A percentile compares a stretch with the other conserved stretches of the same genome.
Evolutionary conservation across 2,888 invertebrate genomes (phyloP).

Genomic region (Glomeris marginata): DNA sequence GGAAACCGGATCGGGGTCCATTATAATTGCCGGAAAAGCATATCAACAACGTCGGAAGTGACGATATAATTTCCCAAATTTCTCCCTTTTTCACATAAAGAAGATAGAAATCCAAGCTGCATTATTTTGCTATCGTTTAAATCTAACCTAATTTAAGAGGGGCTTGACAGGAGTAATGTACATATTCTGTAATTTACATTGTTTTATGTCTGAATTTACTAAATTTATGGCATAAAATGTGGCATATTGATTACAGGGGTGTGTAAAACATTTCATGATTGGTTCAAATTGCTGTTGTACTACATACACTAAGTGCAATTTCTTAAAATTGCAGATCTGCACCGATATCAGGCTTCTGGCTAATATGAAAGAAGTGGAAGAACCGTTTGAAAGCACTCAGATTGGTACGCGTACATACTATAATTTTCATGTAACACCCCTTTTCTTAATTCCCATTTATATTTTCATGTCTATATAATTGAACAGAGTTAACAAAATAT

Average conservation of each 20-base stretch:
- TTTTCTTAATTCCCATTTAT: no score
- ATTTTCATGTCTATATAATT: conserved; percentile 2
- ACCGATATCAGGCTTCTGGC: conserved; percentile 84
- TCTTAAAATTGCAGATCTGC: conserved; percentile 49
- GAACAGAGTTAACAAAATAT: not conserved
- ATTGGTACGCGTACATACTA: conserved; percentile 42
- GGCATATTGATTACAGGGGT: no score
- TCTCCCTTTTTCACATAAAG: not conserved
- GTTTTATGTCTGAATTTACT: no score
- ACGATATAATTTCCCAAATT: conserved; percentile 1
- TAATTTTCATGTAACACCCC: no score
- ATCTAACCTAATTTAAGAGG: no score
- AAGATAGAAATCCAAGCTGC: not conserved
- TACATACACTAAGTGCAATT: not conserved
- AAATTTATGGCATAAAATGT: no score
- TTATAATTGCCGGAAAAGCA: no score
- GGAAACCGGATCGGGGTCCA: no score
- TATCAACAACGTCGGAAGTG: no score
- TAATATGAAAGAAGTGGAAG: conserved; percentile 88
- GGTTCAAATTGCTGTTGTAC: not conserved
- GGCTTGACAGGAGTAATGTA: no score
- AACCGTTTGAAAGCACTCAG: conserved; percentile 91
- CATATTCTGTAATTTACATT: no score
- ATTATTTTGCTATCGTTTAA: no score
- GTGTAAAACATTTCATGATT: not conserved